These are phyloP conservation scores for Drosophila kambysellisi DNA, from an alignment of 2,888 invertebrate species.

Conservation along the genomic window DNA sequence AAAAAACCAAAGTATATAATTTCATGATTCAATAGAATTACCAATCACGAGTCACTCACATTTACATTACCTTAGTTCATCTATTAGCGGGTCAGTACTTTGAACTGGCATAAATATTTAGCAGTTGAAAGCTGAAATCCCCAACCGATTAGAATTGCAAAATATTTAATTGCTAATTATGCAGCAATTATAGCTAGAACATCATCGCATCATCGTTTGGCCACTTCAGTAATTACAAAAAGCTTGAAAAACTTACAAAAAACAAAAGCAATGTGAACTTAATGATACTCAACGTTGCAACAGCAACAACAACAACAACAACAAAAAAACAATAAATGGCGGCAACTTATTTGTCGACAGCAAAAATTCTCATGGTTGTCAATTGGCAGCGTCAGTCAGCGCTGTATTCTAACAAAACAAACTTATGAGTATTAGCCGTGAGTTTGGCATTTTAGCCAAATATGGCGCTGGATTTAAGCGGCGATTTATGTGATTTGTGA, in stretches of 20 bases:
- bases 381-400: constrained; percentile 53
- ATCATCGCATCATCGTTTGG: constrained; percentile 41
- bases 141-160: constrained; percentile 45
- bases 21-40: constrained; percentile 14
- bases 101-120: constrained; percentile 56
- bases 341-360: constrained; percentile 55
- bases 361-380: constrained; percentile 74
- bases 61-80: neutral
- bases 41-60: constrained; percentile 1
- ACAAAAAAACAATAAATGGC: constrained; percentile 53
- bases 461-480: constrained; percentile 70
- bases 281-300: constrained; percentile 47
- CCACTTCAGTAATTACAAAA: constrained; percentile 61
- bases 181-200: constrained; percentile 44
- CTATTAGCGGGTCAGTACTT: neutral
- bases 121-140: constrained; percentile 31
- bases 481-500: constrained; percentile 79
- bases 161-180: constrained; percentile 45
- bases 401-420: constrained; percentile 33
- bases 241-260: constrained; percentile 34
- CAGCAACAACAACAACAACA: constrained; percentile 3
- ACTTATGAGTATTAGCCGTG: constrained; percentile 77
- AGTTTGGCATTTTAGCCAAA: constrained; percentile 79
- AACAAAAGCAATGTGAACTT: constrained; percentile 47
- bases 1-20: neutral